Base-by-base conservation (phyloP, 2,113 vertebrate species). In the Acrocephalus kingi region DNA sequence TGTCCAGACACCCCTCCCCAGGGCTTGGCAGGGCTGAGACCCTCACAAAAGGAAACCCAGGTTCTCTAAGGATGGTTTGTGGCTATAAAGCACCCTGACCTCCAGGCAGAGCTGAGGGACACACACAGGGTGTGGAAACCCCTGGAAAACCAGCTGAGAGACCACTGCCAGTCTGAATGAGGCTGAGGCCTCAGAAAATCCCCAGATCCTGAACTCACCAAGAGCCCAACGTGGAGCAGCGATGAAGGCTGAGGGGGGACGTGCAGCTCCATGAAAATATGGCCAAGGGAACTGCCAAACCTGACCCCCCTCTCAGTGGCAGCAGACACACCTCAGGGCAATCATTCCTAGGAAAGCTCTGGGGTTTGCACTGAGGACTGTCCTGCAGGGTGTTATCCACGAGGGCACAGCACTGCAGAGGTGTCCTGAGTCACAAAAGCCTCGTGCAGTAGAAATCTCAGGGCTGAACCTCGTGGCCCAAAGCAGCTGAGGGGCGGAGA, bases 201-300 rank as follows among this genome's bases (percentile, higher is more conserved):
- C 66, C 43, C 64, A 77, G 2, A 61, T 37, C 45, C 33, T 56
- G 33, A 59, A 5, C 22, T 13, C 13, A 13, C 39, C 35, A 11
- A 13, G 55, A 55, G 9, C 3, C 7, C 0, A 2, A 6, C 0
- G 2, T 37, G 35, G 39, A n/a, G 4, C 49, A 64, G 35, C 0
- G 1, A 55, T 12, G 49, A 73, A 52, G 43, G 58, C 89, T 87
- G 63, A 61, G 52, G 7, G 45, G 24, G 63, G 81, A n/a, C 17
- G 7, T 1, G 25, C 21, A 90, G 37, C 27, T 68, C 58, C 54
- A 21, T 45, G 48, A 49, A 61, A 82, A 68, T 5, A 12, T 1
- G 4, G 22, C 49, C 45, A 39, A 73, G 25, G 45, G 28, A 45
- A 2, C 6, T 45, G 17, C 61, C 63, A 62, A 46, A 62, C 9